phyloP scores from a whole-genome alignment of 2,888 invertebrate genomes.

The Troilus luridus region DNA sequence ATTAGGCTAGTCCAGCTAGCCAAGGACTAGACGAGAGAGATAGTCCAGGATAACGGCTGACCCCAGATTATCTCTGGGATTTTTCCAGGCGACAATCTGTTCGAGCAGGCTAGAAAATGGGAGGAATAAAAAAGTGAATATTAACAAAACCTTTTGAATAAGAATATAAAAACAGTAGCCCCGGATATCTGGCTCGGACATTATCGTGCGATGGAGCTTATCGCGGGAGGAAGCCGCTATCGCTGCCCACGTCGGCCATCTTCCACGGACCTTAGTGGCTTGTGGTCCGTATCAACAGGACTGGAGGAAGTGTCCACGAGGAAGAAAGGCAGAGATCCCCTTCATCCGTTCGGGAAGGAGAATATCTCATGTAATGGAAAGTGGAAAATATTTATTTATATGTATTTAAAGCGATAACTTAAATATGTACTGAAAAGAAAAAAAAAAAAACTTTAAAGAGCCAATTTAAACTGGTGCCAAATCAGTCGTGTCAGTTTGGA shows the following conservation, averaged over 20 bases:
- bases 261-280: neutral
- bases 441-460: no score
- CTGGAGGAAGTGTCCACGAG: neutral
- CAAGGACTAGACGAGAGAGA: neutral
- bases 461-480: no score
- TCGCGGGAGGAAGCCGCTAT: conserved; percentile 27
- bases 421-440: no score
- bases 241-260: neutral
- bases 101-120: conserved; percentile 1
- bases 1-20: neutral
- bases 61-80: conserved; percentile 48
- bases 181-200: conserved; percentile 5
- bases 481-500: no score
- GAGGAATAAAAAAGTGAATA: neutral
- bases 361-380: neutral
- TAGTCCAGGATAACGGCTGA: conserved; percentile 21
- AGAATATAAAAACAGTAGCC: neutral
- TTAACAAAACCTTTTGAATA: neutral
- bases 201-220: conserved; percentile 32
- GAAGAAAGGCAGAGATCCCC: neutral
- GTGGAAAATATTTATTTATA: no score
- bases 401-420: no score
- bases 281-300: neutral
- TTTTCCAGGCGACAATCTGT: conserved; percentile 33
- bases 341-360: neutral